Evolutionary conservation across 2,888 invertebrate species (phyloP).

Genomic region (Alloplasta piceator): DNA sequence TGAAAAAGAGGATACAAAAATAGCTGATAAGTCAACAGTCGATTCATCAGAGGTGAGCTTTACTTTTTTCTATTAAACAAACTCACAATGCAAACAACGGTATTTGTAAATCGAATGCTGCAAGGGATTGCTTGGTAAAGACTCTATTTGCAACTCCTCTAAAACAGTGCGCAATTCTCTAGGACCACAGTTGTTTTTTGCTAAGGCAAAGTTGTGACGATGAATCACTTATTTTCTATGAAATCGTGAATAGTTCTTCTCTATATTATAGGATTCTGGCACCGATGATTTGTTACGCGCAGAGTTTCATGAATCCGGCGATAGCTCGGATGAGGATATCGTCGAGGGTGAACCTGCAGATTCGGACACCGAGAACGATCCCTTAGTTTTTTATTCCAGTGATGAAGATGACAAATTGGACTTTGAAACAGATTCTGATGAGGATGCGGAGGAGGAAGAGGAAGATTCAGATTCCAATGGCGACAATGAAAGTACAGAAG

Average conservation of each 20-base stretch:
- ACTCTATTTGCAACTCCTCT: neutral
- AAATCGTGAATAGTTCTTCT: neutral
- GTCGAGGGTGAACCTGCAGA: conserved; percentile 83
- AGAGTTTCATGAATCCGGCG: conserved; percentile 81
- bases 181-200: conserved; percentile 20
- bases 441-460: conserved; percentile 46
- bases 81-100: neutral
- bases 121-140: neutral
- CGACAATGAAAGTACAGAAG: conserved; percentile 42
- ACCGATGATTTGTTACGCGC: conserved; percentile 75
- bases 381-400: conserved; percentile 84
- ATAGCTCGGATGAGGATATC: conserved; percentile 84
- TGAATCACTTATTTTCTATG: neutral
- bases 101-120: neutral
- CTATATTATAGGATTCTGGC: conserved; percentile 71
- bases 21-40: conserved; percentile 58
- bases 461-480: conserved; percentile 38
- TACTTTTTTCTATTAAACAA: neutral
- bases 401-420: conserved; percentile 83
- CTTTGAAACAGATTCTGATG: conserved; percentile 66
- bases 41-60: conserved; percentile 45
- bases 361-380: conserved; percentile 82
- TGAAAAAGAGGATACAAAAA: conserved; percentile 50
- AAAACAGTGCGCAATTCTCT: neutral
- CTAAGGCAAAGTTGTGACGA: neutral